These are phyloP conservation scores for Neoitamus cyanurus DNA, from an alignment of 2,888 invertebrate genomes.

Conservation along the genomic window DNA sequence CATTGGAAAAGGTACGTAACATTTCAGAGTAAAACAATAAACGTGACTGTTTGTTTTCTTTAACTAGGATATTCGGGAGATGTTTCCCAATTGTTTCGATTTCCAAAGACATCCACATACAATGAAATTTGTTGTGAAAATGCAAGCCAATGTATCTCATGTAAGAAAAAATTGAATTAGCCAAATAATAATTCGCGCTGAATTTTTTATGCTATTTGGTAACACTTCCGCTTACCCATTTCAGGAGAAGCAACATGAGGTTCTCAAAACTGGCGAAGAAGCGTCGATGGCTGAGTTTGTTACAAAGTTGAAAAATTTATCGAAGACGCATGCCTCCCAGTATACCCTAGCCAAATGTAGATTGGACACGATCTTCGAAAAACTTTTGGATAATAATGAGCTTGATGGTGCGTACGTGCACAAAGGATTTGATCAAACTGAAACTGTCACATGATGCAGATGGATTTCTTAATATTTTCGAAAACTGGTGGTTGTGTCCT, in stretches of 20 bases:
- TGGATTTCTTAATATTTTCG: neutral
- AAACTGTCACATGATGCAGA: slow-evolving; percentile 54
- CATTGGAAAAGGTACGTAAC: slow-evolving; percentile 57
- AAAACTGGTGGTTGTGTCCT: neutral
- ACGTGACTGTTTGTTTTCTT: neutral
- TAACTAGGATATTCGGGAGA: slow-evolving; percentile 57
- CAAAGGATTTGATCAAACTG: slow-evolving; percentile 62
- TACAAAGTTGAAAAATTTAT: slow-evolving; percentile 55
- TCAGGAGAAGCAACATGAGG: neutral
- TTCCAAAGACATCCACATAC: slow-evolving; percentile 62
- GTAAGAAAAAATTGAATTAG: slow-evolving; percentile 45
- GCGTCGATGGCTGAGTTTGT: slow-evolving; percentile 53
- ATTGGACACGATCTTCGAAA: slow-evolving; percentile 64
- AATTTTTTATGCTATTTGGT: neutral
- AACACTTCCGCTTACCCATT: neutral
- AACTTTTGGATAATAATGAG: slow-evolving; percentile 61
- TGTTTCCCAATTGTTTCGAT: slow-evolving; percentile 58
- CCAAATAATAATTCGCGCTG: no score
- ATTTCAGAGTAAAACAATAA: neutral
- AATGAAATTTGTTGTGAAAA: slow-evolving; percentile 61
- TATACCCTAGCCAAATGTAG: slow-evolving; percentile 58
- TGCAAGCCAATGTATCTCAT: slow-evolving; percentile 52
- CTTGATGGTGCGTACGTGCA: slow-evolving; percentile 58
- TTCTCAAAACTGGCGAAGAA: neutral
- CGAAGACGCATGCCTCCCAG: slow-evolving; percentile 52